These are phyloP conservation scores for Leucophenga maculata DNA, from an alignment of 2,888 invertebrate species.

Conservation along the genomic window DNA sequence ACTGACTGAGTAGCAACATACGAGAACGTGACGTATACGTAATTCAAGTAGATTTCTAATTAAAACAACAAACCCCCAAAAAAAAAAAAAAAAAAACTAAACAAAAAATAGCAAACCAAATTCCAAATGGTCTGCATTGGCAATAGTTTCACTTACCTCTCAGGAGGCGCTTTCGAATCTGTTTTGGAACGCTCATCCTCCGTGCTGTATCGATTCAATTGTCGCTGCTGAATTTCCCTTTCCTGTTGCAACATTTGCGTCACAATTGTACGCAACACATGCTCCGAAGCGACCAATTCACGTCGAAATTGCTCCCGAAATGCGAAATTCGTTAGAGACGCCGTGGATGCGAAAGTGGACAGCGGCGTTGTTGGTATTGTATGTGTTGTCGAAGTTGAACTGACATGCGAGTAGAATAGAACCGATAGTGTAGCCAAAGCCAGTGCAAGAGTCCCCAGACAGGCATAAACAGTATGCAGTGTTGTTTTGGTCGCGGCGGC, in stretches of 20 bases:
- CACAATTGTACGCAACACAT: constrained; percentile 57
- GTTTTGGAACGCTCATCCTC: neutral
- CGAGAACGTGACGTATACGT: too few species aligned
- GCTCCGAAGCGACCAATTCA: constrained; percentile 60
- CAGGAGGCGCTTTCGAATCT: neutral
- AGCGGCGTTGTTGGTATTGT: constrained; percentile 9
- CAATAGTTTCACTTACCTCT: neutral
- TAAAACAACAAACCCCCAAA: too few species aligned
- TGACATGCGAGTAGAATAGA: constrained; percentile 63
- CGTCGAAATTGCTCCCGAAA: constrained; percentile 59
- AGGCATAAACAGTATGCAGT: constrained; percentile 58
- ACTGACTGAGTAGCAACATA: too few species aligned
- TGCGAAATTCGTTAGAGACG: constrained; percentile 23
- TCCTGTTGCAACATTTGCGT: constrained; percentile 52
- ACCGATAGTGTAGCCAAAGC: constrained; percentile 63
- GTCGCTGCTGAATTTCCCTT: constrained; percentile 18
- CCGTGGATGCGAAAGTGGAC: neutral
- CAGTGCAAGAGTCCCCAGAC: constrained; percentile 62
- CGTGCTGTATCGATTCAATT: neutral
- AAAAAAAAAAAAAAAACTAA: too few species aligned
- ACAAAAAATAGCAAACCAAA: neutral
- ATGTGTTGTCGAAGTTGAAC: constrained; percentile 34
- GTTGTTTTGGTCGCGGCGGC: constrained; percentile 32
- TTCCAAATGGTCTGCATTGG: neutral
- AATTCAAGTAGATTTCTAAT: too few species aligned